Evolutionary conservation across 2,113 vertebrate genomes (phyloP), one percentile per base, ranked within the genome.

Genomic region (Damaliscus lunatus): DNA sequence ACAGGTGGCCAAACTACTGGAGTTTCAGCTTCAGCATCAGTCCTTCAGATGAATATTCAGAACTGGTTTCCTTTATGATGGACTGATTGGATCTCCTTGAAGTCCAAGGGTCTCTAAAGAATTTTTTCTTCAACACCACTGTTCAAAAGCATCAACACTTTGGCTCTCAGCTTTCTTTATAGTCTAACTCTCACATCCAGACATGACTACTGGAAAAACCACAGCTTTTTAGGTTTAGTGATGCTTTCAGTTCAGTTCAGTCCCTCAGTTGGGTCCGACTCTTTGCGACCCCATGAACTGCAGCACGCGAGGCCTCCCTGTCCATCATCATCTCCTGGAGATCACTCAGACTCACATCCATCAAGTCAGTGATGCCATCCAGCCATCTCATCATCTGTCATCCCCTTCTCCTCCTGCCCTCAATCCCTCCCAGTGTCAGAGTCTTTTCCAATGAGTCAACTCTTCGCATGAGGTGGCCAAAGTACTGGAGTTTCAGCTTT

Each of bases 201-300:
- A 64, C 15, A 64, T 1, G 31, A 64, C 31, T 64, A 64, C 31
- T 64, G 11, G 59, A 33, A 33, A 33, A 64, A 64, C 3, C 15
- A 64, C 8, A 33, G 31, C 6, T 64, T 33, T 64, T 64, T 64
- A 64, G 31, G 60, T 64, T 64, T 33, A 33, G 60, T 15, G 17
- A 40, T 84, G 16, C 7, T 91, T 85, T 29, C 19, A 23, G 53
- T 55, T 55, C 19, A 55, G 7, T 8, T 55, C 53, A 55, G 19
- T 55, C 7, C 19, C 19, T 55, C 19, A 55, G 3, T 3, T 1
- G 1, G 21, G 2, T 21, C 19, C 1, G 53, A 55, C 7, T 55
- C 7, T 53, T 53, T 53, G 53, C 1, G 2, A 53, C 53, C 53
- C 53, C 53, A 3, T 53, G 53, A 53, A 53, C 7, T 17, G 1